These are phyloP conservation scores for Paramormyrops kingsleyae DNA, from an alignment of 2,113 vertebrate genomes.

Conservation along the genomic window DNA sequence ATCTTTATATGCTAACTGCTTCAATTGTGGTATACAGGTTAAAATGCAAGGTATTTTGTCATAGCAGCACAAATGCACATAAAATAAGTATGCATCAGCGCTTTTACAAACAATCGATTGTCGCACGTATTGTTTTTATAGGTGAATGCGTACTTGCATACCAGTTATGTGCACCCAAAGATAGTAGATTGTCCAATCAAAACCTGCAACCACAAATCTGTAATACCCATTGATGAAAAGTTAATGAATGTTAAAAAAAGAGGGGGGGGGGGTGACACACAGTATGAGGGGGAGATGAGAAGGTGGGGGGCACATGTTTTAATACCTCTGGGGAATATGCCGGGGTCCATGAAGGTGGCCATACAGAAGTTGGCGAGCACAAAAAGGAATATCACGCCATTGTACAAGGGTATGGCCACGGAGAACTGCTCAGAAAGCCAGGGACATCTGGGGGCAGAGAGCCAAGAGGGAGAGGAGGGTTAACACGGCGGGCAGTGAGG, in stretches of 20 bases:
- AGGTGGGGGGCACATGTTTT: neutral
- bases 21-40: no score
- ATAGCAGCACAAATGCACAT: no score
- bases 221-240: neutral
- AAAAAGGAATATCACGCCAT: slow-evolving; percentile 84
- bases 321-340: slow-evolving; percentile 93
- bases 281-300: neutral
- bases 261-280: neutral
- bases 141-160: no score
- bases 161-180: neutral
- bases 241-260: neutral
- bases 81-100: no score
- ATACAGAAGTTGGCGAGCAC: slow-evolving; percentile 97
- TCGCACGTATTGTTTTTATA: no score
- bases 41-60: no score
- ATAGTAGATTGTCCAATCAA: neutral
- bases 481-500: neutral
- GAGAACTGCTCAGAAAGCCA: slow-evolving; percentile 82
- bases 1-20: no score
- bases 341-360: slow-evolving; percentile 98
- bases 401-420: slow-evolving; percentile 80
- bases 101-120: no score
- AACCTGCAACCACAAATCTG: neutral
- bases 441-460: slow-evolving; percentile 66
- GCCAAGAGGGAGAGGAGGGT: neutral